A percentile compares a stretch with the other conserved stretches of the same genome.
Evolutionary conservation across 1,140 invertebrate species (phyloP).

Genomic region (Diabrotica undecimpunctata): DNA sequence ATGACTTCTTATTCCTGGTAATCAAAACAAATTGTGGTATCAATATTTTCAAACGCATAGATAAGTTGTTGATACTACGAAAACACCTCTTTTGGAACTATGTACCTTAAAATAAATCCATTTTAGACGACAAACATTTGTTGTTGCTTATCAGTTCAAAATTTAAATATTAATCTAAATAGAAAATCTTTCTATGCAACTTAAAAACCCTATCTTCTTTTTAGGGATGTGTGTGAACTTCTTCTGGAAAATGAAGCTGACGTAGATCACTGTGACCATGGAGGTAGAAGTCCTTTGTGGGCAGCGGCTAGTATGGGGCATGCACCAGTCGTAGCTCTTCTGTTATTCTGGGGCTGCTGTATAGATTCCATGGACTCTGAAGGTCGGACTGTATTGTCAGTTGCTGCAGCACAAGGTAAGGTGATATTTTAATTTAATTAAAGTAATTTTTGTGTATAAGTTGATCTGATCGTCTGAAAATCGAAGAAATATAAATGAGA

Average conservation of each 20-base stretch:
- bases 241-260: slow-evolving; percentile 83
- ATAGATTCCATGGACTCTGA: slow-evolving; percentile 87
- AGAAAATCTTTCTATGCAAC: no score
- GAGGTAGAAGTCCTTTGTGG: slow-evolving; percentile 74
- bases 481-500: no score
- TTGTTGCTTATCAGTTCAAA: no score
- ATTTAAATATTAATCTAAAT: no score
- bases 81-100: no score
- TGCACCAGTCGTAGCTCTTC: slow-evolving; percentile 70
- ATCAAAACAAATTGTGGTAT: no score
- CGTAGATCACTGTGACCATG: slow-evolving; percentile 77
- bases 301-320: slow-evolving; percentile 86
- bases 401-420: slow-evolving; percentile 80
- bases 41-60: no score
- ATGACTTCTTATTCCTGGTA: no score
- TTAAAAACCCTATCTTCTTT: slow-evolving; percentile 17
- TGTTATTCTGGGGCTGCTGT: slow-evolving; percentile 86
- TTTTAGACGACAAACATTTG: no score
- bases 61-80: no score
- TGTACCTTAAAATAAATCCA: no score
- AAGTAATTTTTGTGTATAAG: background rate
- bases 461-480: no score
- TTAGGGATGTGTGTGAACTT: slow-evolving; percentile 74
- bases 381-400: slow-evolving; percentile 82
- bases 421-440: background rate